These are phyloP conservation scores for Spodoptera exigua DNA, from an alignment of 2,888 invertebrate genomes.

Conservation along the genomic window DNA sequence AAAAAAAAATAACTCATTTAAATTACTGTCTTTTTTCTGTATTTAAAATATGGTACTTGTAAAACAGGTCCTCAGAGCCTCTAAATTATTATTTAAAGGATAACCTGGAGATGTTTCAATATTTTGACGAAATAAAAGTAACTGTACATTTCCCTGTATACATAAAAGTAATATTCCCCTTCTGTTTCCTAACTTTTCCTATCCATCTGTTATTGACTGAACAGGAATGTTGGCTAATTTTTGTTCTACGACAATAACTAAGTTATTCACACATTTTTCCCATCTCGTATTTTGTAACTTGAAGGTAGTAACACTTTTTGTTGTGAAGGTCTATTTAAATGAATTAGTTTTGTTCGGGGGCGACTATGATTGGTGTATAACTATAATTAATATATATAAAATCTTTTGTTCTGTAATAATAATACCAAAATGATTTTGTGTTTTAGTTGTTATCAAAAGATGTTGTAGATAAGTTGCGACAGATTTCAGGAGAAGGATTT, in stretches of 20 bases:
- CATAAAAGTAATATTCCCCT: constrained; percentile 30
- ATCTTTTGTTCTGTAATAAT: no score
- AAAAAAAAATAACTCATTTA: no score
- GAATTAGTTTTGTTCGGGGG: constrained; percentile 28
- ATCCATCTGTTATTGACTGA: constrained; percentile 53
- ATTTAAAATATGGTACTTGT: no score
- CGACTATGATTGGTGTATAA: constrained; percentile 7
- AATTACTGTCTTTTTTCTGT: no score
- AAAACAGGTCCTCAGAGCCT: no score
- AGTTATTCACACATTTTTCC: constrained; percentile 41
- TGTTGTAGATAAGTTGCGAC: no score
- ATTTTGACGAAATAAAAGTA: no score
- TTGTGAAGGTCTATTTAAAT: constrained; percentile 37
- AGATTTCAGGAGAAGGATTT: no score
- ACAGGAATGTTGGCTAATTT: constrained; percentile 55
- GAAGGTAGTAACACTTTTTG: constrained; percentile 39
- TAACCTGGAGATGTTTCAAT: no score
- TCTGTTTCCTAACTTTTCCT: constrained; percentile 44
- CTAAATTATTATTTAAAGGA: no score
- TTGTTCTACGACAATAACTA: constrained; percentile 51
- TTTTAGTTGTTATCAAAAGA: no score
- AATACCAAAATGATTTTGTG: no score
- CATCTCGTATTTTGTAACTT: constrained; percentile 48
- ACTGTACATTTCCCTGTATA: neutral
- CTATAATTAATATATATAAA: constrained; percentile 38